Evolutionary conservation across 2,888 invertebrate genomes (phyloP).

Genomic region (Julus scandinavius): DNA sequence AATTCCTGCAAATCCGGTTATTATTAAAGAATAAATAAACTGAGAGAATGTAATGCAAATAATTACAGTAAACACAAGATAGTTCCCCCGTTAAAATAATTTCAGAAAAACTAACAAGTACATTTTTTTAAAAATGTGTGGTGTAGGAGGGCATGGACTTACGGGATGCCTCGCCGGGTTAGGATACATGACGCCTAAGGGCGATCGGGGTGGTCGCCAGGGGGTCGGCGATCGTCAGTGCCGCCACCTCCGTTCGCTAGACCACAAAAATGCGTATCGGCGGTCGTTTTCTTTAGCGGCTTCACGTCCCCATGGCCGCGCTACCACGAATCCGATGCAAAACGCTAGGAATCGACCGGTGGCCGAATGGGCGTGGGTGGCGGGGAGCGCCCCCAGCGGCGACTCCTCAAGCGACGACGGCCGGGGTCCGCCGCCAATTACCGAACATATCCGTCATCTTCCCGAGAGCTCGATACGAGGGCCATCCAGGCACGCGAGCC

Average conservation of each 20-base stretch:
- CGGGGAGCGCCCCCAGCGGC: slow-evolving; percentile 3
- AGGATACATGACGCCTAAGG: slow-evolving; percentile 58
- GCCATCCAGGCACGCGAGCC: not conserved
- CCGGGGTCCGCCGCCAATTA: not conserved
- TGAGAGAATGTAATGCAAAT: too few species aligned
- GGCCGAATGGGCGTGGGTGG: not conserved
- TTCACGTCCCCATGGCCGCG: not conserved
- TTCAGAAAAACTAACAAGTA: too few species aligned
- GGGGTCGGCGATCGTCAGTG: slow-evolving; percentile 55
- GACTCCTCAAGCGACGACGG: not conserved
- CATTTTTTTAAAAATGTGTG: not conserved
- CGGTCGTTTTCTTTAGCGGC: not conserved
- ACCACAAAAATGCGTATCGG: not conserved
- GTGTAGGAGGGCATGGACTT: slow-evolving; percentile 56
- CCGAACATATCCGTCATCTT: not conserved
- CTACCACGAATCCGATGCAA: not conserved
- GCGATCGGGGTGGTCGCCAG: not conserved
- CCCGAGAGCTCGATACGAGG: not conserved
- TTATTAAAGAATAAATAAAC: too few species aligned
- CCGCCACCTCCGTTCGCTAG: not conserved
- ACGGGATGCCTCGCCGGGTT: slow-evolving; percentile 61
- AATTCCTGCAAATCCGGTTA: too few species aligned
- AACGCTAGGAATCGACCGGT: not conserved
- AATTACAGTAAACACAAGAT: too few species aligned
- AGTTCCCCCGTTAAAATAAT: too few species aligned